Evolutionary conservation across 2,113 vertebrate species (phyloP).

Genomic region (Barbus barbus): DNA sequence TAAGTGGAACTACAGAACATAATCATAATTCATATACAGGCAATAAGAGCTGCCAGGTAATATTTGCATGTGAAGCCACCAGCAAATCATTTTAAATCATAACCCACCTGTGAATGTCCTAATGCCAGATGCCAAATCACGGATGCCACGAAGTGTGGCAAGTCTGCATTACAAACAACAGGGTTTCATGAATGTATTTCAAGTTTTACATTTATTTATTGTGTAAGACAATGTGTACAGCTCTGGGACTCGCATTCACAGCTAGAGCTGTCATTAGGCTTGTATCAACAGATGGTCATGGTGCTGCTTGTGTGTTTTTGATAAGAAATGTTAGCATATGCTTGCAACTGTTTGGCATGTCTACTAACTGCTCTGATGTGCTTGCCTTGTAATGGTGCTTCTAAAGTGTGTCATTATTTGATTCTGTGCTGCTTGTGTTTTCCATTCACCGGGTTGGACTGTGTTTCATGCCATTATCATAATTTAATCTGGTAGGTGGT

Average conservation of each 20-base stretch:
- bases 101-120: slow-evolving; percentile 45
- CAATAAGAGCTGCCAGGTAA: slow-evolving; percentile 43
- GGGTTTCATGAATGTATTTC: slow-evolving; percentile 48
- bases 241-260: background rate
- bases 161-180: slow-evolving; percentile 24
- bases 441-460: background rate
- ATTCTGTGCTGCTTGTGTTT: slow-evolving; percentile 9
- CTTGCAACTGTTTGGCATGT: slow-evolving; percentile 35
- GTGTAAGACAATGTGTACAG: background rate
- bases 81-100: slow-evolving; percentile 30
- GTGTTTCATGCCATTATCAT: slow-evolving; percentile 3
- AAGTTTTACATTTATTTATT: slow-evolving; percentile 5
- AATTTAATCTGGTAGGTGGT: too few relatives aligned
- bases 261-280: slow-evolving; percentile 11
- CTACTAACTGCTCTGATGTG: background rate
- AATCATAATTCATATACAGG: slow-evolving; percentile 20
- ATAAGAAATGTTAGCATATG: slow-evolving; percentile 40
- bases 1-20: background rate
- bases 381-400: slow-evolving; percentile 20
- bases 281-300: slow-evolving; percentile 26
- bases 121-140: slow-evolving; percentile 32
- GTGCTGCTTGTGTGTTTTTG: slow-evolving; percentile 33
- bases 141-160: slow-evolving; percentile 22
- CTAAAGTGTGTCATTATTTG: too few relatives aligned
- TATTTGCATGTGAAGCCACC: slow-evolving; percentile 35